Percentiles rank a stretch among this genome's conserved stretches.
Evolutionary conservation across 2,113 vertebrate species (phyloP).

Genomic region (Falco punctatus): DNA sequence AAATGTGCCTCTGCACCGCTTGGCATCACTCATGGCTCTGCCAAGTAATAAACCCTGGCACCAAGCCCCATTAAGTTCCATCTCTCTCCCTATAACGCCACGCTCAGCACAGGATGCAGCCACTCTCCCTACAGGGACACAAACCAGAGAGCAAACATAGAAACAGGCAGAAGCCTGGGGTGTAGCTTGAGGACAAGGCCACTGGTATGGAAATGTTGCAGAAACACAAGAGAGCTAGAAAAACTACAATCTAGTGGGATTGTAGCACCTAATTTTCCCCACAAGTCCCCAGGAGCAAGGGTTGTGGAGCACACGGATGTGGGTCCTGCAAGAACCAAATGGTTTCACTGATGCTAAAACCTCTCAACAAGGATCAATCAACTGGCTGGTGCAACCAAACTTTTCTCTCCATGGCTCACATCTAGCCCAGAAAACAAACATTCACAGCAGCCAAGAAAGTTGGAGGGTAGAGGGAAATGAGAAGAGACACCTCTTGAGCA

Average conservation of each 20-base stretch:
- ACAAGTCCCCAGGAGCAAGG: fast-evolving
- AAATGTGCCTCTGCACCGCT: fast-evolving
- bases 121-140: not conserved
- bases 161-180: not conserved
- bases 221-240: not conserved
- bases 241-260: not conserved
- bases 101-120: not conserved
- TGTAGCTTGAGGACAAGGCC: not conserved
- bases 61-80: constrained; percentile 46
- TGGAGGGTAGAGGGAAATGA: not conserved
- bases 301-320: fast-evolving
- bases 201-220: not conserved
- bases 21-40: not conserved
- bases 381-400: not conserved
- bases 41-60: constrained; percentile 14
- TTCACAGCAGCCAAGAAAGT: not conserved
- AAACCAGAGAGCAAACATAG: fast-evolving
- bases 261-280: not conserved
- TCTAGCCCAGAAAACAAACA: not conserved
- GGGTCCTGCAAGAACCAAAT: not conserved
- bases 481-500: not conserved
- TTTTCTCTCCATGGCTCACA: not conserved
- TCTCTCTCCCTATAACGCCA: not conserved
- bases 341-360: fast-evolving
- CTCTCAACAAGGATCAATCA: not conserved